Evolutionary conservation across 2,113 vertebrate species (phyloP), one percentile per base, ranked within the genome.

Genomic region (Zingel zingel): DNA sequence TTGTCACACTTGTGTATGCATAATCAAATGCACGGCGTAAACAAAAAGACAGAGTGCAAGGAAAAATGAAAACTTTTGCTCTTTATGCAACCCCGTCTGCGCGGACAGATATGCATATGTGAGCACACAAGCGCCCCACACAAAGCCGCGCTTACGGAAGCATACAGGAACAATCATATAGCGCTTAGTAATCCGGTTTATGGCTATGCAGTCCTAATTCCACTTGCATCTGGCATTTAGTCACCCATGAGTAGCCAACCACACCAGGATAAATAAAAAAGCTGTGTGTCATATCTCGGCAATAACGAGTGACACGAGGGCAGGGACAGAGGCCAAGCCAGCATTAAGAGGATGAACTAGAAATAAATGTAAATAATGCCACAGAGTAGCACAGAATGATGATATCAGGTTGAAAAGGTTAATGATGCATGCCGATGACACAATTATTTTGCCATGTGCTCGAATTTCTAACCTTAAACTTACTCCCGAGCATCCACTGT

Each of bases 231-330:
- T 91, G 82, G 78, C 76, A 58, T 91, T 91, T 86, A 91, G 87
- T 89, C 77, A 90, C 79, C 67, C 88, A 77, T 84, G 89, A 86
- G 81, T 84, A 77, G 83, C 71, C 88, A 88, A 79, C 73, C 91
- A 81, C 69, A 72, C 18, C 56, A 54, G 72, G 56, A 81, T 88
- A 82, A 91, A 90, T 87, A 77, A 72, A 59, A 51, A 65, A 43
- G n/a, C n/a, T n/a, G n/a, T 69, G 86, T 84, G 84, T 80, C 88
- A 79, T 74, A 68, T 87, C 62, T 74, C 5, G 12, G 45, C 82
- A 84, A 30, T 82, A 73, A 76, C 56, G 33, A n/a, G 23, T 84
- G 82, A 83, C 76, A 71, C 27, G 14, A 19, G 79, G 62, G 47
- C 61, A 53, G 27, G 70, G 68, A 47, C 64, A 47, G 54, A 84